Evolutionary conservation across 2,888 invertebrate genomes (phyloP).

Genomic region (Hylaea fasciaria): DNA sequence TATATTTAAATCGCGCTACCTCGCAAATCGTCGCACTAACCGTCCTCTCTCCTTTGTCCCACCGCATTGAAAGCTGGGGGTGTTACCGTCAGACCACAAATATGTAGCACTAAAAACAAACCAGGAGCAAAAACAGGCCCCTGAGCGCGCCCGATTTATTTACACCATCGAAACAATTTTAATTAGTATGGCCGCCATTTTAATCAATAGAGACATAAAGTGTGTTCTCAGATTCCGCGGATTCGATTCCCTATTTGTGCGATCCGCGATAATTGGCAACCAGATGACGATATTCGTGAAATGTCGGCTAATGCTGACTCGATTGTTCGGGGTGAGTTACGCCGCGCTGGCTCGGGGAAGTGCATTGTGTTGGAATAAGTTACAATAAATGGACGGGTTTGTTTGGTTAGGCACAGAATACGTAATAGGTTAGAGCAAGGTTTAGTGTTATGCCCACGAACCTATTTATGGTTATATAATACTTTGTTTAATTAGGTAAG

Average conservation of each 20-base stretch:
- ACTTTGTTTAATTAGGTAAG: no score
- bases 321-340: slow-evolving; percentile 50
- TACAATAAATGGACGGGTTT: slow-evolving; percentile 26
- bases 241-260: slow-evolving; percentile 61
- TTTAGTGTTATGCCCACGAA: background rate
- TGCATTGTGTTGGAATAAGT: slow-evolving; percentile 38
- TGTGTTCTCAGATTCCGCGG: slow-evolving; percentile 54
- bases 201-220: slow-evolving; percentile 77
- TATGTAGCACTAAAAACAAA: slow-evolving; percentile 69
- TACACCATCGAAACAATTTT: slow-evolving; percentile 70
- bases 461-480: no score
- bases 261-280: slow-evolving; percentile 72
- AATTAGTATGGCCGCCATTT: slow-evolving; percentile 67
- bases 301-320: slow-evolving; percentile 57
- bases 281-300: slow-evolving; percentile 65
- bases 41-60: slow-evolving; percentile 67
- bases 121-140: slow-evolving; percentile 55
- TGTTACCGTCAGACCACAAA: slow-evolving; percentile 70
- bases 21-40: slow-evolving; percentile 64
- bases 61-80: slow-evolving; percentile 48
- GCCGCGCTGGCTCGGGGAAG: slow-evolving; percentile 16
- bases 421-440: slow-evolving; percentile 14
- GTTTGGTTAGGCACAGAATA: slow-evolving; percentile 28
- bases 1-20: slow-evolving; percentile 68
- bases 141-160: slow-evolving; percentile 64